Evolutionary conservation across 2,113 vertebrate species (phyloP), one percentile per base, ranked within the genome.

Genomic region (Colistium nudipinnis): DNA sequence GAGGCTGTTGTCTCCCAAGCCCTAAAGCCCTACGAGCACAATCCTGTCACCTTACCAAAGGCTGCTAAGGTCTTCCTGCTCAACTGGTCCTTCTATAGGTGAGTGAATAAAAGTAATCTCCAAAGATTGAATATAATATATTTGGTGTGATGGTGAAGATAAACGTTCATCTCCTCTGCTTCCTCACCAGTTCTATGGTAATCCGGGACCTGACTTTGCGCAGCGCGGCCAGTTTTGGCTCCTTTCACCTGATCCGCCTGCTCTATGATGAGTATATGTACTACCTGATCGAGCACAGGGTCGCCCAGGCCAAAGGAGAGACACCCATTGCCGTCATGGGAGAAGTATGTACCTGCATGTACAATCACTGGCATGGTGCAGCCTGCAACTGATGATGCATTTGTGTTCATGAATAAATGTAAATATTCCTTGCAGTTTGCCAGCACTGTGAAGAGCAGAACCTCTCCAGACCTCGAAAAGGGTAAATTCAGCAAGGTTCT

Each of bases 61-160:
- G 95, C 94, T 0, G 95, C 96, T 80, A 96, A 96, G 80, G 94
- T 94, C 69, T 97, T 97, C 82, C 90, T 97, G 70, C 95, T 97
- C 79, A 97, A 96, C 90, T 97, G 96, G 96, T 96, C 95, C 72
- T 97, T 97, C 84, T 97, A 97, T 76, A 97, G 96, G 96, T 96
- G 56, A 69, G 78, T 2, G 33, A 44, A 1, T 14, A 1, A 35
- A 53, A 41, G 13, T 2, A 1, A 10, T 25, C 0, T 12, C 11
- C n/a, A 28, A 19, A 14, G 7, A 53, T 53, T 1, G 13, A 1
- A 27, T 6, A 17, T 24, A 20, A 22, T 13, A 10, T 1, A 4
- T 43, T 30, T 30, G 5, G 4, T 36, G 61, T 31, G 6, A 19
- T 8, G 16, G 9, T 47, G 12, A 52, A 52, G 38, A 61, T 54